Base-by-base conservation (phyloP, 2,797 vertebrate species). In the Remorina albescens region DNA sequence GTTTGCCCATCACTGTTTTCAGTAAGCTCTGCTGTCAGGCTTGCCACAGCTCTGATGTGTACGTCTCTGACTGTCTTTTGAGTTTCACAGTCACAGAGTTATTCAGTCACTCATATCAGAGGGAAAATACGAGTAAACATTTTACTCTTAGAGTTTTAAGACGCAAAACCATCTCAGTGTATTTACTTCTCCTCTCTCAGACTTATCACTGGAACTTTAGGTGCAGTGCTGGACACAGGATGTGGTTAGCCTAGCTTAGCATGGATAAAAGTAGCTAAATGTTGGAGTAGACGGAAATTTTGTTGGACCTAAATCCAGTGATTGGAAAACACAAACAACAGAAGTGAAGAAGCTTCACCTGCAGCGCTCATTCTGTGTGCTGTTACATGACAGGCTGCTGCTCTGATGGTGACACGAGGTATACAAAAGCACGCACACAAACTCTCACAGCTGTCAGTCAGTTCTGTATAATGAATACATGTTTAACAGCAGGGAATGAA, bases 401-500 rank as follows among this genome's bases (percentile, higher is more conserved):
- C 55, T 70, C 53, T 67, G 51, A 74, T 59, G 36, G 44, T 32
- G 46, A 37, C 4, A 9, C 39, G 59, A 70, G 23, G 15, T 50
- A n/a, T 21, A 0, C n/a, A 18, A 13, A 19, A 2, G 5, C 34
- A 23, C 41, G 23, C 39, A 12, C 2, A 0, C 21, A 55, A 18
- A 39, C 6, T 55, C 12, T 49, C 6, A 53, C 2, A 37, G 51
- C 69, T 47, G 59, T 64, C 8, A 71, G 63, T 65, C 63, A 39
- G 32, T 23, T 68, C 37, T 74, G 62, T 42, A 67, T 65, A 68
- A 81, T 65, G 26, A 28, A 60, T 49, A 13, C 56, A 37, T 73
- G 65, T 72, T 67, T 70, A 46, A 21, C 76, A 79, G 72, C 61
- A 55, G 71, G 78, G 44, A 57, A 21, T 41, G 50, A 28, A 44